Evolutionary conservation across 2,888 invertebrate species (phyloP), one percentile per base, ranked within the genome.

Genomic region (Aspidapion aeneum): DNA sequence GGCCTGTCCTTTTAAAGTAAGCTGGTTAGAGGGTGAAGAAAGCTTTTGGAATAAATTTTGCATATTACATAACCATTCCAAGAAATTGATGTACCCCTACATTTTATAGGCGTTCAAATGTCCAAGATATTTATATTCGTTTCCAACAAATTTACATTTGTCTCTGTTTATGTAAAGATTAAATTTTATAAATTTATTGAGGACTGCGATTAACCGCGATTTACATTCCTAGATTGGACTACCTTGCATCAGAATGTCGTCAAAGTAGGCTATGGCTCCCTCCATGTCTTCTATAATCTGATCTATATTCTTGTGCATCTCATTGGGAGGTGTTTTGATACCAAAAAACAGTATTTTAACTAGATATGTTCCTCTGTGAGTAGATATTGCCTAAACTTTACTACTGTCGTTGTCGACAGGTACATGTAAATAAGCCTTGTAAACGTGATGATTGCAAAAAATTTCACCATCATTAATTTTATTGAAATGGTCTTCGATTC

Each of bases 401-500:
- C 61, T 48, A 35, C 65, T 68, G 12, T 61, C 61, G 9, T 66
- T 67, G 63, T 70, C 66, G 19, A 70, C 63, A 52, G 57, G 18
- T 61, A 66, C 48, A 50, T 70, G 70, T 57, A 69, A 57, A 56
- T 70, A 70, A 19, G 69, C 70, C 57, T 68, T 64, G n/a, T n/a
- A n/a, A n/a, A n/a, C n/a, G n/a, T n/a, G n/a, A n/a, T n/a, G n/a
- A n/a, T n/a, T n/a, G n/a, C n/a, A n/a, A n/a, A n/a, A n/a, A n/a
- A n/a, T n/a, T n/a, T n/a, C n/a, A n/a, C n/a, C n/a, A n/a, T n/a
- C n/a, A n/a, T n/a, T n/a, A n/a, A n/a, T n/a, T n/a, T n/a, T n/a
- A n/a, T n/a, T n/a, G n/a, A n/a, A n/a, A n/a, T n/a, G n/a, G n/a
- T n/a, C n/a, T n/a, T n/a, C n/a, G n/a, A n/a, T n/a, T n/a, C n/a